Base-by-base conservation (phyloP, 2,888 invertebrate genomes). In the Eristalis intricaria region DNA sequence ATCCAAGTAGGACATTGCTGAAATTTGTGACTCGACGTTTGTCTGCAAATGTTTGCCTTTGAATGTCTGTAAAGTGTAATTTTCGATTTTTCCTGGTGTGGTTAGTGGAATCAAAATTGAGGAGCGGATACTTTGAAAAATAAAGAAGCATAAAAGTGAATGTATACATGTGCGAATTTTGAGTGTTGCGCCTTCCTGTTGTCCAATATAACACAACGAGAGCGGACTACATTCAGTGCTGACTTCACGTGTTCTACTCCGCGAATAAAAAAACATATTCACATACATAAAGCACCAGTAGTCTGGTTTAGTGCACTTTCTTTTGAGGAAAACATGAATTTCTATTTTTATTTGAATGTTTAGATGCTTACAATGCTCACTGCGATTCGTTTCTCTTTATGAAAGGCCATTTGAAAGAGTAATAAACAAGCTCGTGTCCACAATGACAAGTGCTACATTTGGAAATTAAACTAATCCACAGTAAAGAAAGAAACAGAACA, bases 1-100 rank as follows among this genome's bases (percentile, higher is more conserved):
- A 93, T 99, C 98, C 88, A 99, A 95, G 93, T 99, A 99, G 8
- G 97, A 97, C 91, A 97, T 98, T 11, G 98, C 97, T 68, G 98
- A 97, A 81, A 98, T 96, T 91, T 98, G 96, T 93, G 99, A 98
- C 89, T 96, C 96, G 89, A 96, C 95, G 84, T 97, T 96, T 93
- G 95, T 97, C 97, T 98, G 95, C 93, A 95, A 95, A 93, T 93
- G 92, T 93, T 93, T 93, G 91, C 93, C 93, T 92, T 93, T 92
- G 91, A 92, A 92, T 92, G 92, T 93, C 93, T 93, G 93, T 90
- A 91, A 92, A 89, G 89, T 88, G 86, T 77, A 83, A 80, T 80
- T 91, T 92, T 92, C 92, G 93, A 92, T 90, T 92, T 91, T 91
- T 91, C 93, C 94, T 90, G 92, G 92, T 91, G 93, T 91, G 91